Conservation (phyloP, 1,140 invertebrate genomes). For the Dendroctonus valens region DNA sequence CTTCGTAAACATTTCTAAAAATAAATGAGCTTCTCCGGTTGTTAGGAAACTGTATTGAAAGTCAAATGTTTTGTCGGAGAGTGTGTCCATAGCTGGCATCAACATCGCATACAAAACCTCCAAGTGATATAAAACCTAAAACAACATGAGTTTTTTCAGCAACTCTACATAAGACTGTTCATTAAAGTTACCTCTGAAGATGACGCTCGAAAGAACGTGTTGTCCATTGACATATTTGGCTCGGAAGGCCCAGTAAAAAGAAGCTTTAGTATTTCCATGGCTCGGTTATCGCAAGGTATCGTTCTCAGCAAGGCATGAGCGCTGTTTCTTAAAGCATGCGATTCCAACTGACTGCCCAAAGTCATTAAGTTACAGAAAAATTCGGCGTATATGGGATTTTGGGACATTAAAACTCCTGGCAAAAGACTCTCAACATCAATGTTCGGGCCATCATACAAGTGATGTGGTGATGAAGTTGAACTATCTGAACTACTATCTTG, state of each 20-base stretch:
- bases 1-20: slow-evolving; percentile 82
- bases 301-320: slow-evolving; percentile 84
- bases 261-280: slow-evolving; percentile 64
- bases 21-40: slow-evolving; percentile 76
- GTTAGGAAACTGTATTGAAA: slow-evolving; percentile 89
- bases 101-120: slow-evolving; percentile 88
- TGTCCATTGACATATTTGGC: slow-evolving; percentile 60
- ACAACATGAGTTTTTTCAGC: not conserved
- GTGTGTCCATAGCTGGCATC: slow-evolving; percentile 85
- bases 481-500: slow-evolving; percentile 63
- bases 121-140: slow-evolving; percentile 50
- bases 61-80: slow-evolving; percentile 78
- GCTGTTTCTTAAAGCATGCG: slow-evolving; percentile 79
- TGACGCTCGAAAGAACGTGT: slow-evolving; percentile 70
- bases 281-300: slow-evolving; percentile 82
- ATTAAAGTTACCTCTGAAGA: slow-evolving; percentile 65
- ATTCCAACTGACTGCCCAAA: slow-evolving; percentile 77
- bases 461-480: slow-evolving; percentile 83
- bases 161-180: not conserved
- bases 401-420: slow-evolving; percentile 80
- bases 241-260: slow-evolving; percentile 51
- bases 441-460: slow-evolving; percentile 74
- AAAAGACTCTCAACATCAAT: slow-evolving; percentile 83
- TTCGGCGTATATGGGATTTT: slow-evolving; percentile 75
- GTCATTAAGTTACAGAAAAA: slow-evolving; percentile 92